Percentiles rank a stretch among this genome's conserved stretches.
Conservation (phyloP, 2,797 vertebrate species). For the Eulemur rubriventer region DNA sequence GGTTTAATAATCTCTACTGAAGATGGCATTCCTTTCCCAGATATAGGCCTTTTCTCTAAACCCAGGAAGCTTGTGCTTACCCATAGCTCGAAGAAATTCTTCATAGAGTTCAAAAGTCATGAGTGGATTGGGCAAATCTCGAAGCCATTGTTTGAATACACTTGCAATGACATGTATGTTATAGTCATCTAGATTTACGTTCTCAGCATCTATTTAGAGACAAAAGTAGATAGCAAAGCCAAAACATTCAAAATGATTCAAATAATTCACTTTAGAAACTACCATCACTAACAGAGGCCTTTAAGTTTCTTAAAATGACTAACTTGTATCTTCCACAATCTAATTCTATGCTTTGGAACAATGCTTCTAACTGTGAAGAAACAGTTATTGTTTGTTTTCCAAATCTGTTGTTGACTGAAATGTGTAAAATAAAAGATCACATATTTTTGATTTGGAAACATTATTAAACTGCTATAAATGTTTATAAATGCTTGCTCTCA, state of each 20-base stretch:
- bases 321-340: not conserved
- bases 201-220: constrained; percentile 90
- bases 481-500: constrained; percentile 7
- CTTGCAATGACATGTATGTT: constrained; percentile 99
- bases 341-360: constrained; percentile 26
- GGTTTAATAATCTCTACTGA: not conserved
- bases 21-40: not conserved
- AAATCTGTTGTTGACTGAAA: not conserved
- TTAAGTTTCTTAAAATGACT: constrained; percentile 11
- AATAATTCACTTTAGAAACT: constrained; percentile 53
- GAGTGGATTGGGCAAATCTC: constrained; percentile 97
- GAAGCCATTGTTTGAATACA: constrained; percentile 98
- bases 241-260: constrained; percentile 24
- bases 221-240: constrained; percentile 10
- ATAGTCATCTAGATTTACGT: constrained; percentile 96
- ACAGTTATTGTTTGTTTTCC: constrained; percentile 28
- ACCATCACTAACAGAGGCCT: constrained; percentile 24
- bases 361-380: not conserved
- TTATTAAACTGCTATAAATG: not conserved
- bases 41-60: not conserved
- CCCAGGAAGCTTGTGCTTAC: constrained; percentile 84
- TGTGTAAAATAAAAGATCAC: constrained; percentile 41
- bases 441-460: not conserved
- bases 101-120: constrained; percentile 99
- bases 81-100: constrained; percentile 96